Evolutionary conservation across 2,888 invertebrate species (phyloP).

Genomic region (Lamellibrachia columna): DNA sequence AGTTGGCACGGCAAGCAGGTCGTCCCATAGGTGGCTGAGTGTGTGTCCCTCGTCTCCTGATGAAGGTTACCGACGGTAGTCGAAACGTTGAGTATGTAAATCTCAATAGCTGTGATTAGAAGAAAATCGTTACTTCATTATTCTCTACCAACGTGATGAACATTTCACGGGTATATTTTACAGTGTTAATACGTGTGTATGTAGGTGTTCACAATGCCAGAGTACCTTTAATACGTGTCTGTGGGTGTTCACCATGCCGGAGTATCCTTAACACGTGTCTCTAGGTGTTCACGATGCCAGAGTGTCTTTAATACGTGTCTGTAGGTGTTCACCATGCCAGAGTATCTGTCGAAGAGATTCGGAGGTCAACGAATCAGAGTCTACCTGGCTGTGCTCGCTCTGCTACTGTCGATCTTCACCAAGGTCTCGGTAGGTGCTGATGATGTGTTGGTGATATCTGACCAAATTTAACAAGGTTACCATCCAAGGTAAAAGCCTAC

Average conservation of each 20-base stretch:
- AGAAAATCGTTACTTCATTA: too few relatives aligned
- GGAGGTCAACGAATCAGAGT: constrained; percentile 70
- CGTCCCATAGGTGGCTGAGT: too few relatives aligned
- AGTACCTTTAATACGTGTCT: neutral
- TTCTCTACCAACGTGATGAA: too few relatives aligned
- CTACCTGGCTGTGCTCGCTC: constrained; percentile 69
- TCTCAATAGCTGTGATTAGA: too few relatives aligned
- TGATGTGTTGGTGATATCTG: neutral
- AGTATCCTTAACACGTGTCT: constrained; percentile 59
- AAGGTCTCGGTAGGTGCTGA: constrained; percentile 69
- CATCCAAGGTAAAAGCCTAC: too few relatives aligned
- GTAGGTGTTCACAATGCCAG: neutral
- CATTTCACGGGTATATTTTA: too few relatives aligned
- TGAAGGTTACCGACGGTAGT: too few relatives aligned
- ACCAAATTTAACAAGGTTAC: neutral
- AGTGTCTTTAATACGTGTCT: neutral
- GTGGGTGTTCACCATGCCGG: constrained; percentile 70
- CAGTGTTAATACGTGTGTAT: neutral
- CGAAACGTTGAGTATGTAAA: too few relatives aligned
- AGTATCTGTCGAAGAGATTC: constrained; percentile 69
- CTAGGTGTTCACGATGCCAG: neutral
- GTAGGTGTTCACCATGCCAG: constrained; percentile 70
- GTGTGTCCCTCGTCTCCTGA: too few relatives aligned
- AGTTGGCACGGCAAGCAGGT: too few relatives aligned
- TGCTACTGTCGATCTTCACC: constrained; percentile 70